phyloP scores from a whole-genome alignment of 2,113 vertebrate species.

The Pantherophis guttatus region DNA sequence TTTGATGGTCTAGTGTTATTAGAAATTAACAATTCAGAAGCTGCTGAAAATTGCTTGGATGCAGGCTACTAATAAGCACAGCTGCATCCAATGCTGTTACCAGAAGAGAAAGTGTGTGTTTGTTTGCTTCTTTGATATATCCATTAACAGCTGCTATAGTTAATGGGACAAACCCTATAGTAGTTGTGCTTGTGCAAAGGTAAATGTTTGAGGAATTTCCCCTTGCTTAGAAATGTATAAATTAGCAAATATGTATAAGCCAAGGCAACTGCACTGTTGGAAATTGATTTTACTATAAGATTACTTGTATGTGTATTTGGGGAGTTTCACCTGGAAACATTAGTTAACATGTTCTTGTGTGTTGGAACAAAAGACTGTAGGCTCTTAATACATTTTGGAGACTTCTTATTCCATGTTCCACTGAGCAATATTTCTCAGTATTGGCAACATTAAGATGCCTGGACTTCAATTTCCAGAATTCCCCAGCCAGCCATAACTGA shows the following conservation, averaged over 20 bases:
- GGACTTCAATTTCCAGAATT: no score
- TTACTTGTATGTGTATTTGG: background rate
- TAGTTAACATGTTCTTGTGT: background rate
- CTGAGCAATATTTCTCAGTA: no score
- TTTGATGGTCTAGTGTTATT: background rate
- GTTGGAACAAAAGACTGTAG: background rate
- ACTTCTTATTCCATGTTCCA: background rate
- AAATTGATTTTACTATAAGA: background rate
- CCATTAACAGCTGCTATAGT: background rate
- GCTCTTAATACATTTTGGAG: background rate
- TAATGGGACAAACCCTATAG: background rate
- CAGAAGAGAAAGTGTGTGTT: background rate
- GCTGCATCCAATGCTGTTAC: background rate
- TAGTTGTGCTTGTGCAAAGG: background rate
- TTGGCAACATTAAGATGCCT: no score
- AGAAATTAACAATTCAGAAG: background rate
- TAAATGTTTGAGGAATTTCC: background rate
- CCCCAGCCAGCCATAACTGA: background rate
- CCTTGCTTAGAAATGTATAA: background rate
- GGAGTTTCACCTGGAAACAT: background rate
- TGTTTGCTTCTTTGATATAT: background rate
- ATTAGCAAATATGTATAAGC: background rate
- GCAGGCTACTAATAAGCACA: background rate
- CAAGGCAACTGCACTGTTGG: background rate
- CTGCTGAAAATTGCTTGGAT: background rate